phyloP scores from a whole-genome alignment of 2,113 vertebrate species.

The Trichechus manatus region DNA sequence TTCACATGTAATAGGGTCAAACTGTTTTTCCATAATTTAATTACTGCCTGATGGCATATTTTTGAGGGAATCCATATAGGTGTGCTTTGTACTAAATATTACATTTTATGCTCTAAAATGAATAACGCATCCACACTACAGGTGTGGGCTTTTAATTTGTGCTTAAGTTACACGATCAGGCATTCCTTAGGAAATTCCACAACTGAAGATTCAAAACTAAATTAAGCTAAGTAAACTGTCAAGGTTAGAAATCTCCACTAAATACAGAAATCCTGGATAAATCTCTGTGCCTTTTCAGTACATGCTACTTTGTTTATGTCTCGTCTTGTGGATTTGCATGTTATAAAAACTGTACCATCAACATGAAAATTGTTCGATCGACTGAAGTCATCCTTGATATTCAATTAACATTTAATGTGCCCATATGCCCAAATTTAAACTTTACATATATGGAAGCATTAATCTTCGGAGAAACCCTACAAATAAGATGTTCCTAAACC shows the following conservation, averaged over 20 bases:
- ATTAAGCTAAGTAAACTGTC: slow-evolving; percentile 67
- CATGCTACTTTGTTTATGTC: slow-evolving; percentile 64
- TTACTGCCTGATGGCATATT: slow-evolving; percentile 19
- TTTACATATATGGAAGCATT: neutral
- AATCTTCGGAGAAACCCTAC: slow-evolving; percentile 20
- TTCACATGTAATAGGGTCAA: slow-evolving; percentile 26
- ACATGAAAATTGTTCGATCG: slow-evolving; percentile 34
- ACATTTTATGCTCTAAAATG: slow-evolving; percentile 39
- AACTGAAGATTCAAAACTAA: slow-evolving; percentile 65
- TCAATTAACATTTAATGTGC: slow-evolving; percentile 43
- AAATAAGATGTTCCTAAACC: neutral
- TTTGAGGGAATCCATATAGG: slow-evolving; percentile 31
- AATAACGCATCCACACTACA: slow-evolving; percentile 49
- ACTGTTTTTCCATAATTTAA: slow-evolving; percentile 40
- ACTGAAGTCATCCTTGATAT: slow-evolving; percentile 10
- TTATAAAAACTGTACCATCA: slow-evolving; percentile 51
- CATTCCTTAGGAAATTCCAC: slow-evolving; percentile 67
- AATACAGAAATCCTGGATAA: slow-evolving; percentile 67
- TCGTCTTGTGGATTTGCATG: slow-evolving; percentile 53
- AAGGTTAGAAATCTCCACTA: slow-evolving; percentile 69
- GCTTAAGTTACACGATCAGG: slow-evolving; percentile 56
- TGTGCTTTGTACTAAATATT: slow-evolving; percentile 32
- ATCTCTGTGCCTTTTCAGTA: slow-evolving; percentile 22
- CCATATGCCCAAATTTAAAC: neutral
- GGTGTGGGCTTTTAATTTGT: slow-evolving; percentile 59